These are phyloP conservation scores for Dendrophyllia cribrosa DNA, from an alignment of 64 coral and sea anemone genomes.

Conservation along the genomic window DNA sequence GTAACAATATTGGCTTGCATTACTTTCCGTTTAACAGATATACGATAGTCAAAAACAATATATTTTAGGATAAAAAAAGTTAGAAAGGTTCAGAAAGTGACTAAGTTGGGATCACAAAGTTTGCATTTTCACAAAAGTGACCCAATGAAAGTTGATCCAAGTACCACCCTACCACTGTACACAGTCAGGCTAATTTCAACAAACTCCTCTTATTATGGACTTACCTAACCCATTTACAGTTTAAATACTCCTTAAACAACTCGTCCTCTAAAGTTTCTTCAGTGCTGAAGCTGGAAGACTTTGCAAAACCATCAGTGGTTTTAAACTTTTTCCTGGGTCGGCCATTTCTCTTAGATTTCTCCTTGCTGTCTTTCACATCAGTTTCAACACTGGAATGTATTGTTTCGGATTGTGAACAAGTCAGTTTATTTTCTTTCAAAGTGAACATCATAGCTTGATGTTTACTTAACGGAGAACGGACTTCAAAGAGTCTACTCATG, in stretches of 20 bases:
- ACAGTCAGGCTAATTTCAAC: background rate
- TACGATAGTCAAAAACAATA: no score
- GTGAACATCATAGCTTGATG: conserved; percentile 6
- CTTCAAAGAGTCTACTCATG: background rate
- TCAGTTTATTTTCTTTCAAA: background rate
- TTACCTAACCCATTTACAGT: background rate
- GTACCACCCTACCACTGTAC: no score
- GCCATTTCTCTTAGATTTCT: background rate
- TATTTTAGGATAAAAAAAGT: no score
- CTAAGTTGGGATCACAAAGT: no score
- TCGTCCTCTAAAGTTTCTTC: conserved; percentile 30
- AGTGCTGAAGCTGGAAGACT: background rate
- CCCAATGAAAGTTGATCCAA: no score
- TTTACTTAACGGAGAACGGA: background rate
- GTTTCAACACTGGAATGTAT: background rate
- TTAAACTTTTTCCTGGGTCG: conserved; percentile 16
- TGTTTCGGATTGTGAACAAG: background rate
- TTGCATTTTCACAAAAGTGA: no score
- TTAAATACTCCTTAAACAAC: conserved; percentile 15
- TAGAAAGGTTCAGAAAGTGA: no score
- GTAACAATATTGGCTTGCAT: no score
- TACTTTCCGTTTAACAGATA: no score
- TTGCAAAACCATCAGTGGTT: background rate
- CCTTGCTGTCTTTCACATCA: background rate
- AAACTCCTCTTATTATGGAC: background rate